Evolutionary conservation across 2,113 vertebrate species (phyloP).

Genomic region (Hyla sarda): DNA sequence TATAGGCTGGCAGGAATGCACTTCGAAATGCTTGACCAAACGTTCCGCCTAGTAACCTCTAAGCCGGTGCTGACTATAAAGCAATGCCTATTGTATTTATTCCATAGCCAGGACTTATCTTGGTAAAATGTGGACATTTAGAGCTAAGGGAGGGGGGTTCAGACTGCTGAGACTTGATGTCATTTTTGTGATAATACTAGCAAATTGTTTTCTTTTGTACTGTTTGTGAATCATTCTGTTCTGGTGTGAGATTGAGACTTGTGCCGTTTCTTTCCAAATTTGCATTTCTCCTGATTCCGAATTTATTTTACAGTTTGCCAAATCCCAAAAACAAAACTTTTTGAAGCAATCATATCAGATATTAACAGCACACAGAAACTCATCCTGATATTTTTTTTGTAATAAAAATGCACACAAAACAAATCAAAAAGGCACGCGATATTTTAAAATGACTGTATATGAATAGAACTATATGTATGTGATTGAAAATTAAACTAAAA

Average conservation of each 20-base stretch:
- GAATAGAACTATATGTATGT: slow-evolving; percentile 79
- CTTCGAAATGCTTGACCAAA: slow-evolving; percentile 1
- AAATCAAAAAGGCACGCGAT: slow-evolving; percentile 74
- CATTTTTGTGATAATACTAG: slow-evolving; percentile 62
- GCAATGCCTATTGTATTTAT: neutral
- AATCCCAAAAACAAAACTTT: slow-evolving; percentile 58
- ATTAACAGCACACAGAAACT: slow-evolving; percentile 57
- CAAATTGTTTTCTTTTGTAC: slow-evolving; percentile 66
- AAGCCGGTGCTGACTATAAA: neutral
- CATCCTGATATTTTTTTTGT: slow-evolving; percentile 41
- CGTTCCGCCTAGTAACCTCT: neutral
- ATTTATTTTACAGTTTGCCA: slow-evolving; percentile 57
- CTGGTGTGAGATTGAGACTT: slow-evolving; percentile 69
- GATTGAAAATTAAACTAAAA: slow-evolving; percentile 82
- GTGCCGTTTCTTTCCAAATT: slow-evolving; percentile 67
- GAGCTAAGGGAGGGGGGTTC: slow-evolving; percentile 25
- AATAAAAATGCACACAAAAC: slow-evolving; percentile 60
- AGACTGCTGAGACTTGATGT: slow-evolving; percentile 48
- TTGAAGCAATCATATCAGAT: slow-evolving; percentile 72
- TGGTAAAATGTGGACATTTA: neutral
- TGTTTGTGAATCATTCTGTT: slow-evolving; percentile 71
- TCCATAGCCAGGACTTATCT: neutral
- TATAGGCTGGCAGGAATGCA: neutral
- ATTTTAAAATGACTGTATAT: slow-evolving; percentile 83
- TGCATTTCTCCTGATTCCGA: slow-evolving; percentile 55